These are phyloP conservation scores for Actenoides hombroni DNA, from an alignment of 2,113 vertebrate genomes.

Conservation along the genomic window DNA sequence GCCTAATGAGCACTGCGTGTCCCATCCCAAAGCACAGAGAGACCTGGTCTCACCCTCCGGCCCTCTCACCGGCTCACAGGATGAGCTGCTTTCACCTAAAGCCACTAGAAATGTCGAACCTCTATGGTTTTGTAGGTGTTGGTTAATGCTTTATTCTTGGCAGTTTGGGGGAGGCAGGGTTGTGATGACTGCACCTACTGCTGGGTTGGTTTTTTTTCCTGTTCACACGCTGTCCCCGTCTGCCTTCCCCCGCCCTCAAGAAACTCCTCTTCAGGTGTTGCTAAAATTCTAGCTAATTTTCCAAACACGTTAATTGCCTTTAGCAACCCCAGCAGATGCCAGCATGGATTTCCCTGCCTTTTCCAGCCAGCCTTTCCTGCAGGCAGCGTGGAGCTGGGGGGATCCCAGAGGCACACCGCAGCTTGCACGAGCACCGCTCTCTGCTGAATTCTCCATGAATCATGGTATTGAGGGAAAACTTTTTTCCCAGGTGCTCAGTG, in stretches of 20 bases:
- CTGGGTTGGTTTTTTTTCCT: neutral
- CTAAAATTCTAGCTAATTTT: neutral
- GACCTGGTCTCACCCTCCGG: neutral
- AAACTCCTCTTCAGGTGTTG: neutral
- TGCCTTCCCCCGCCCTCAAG: neutral
- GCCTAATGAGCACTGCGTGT: accelerated
- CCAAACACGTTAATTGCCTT: neutral
- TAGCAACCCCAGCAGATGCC: neutral
- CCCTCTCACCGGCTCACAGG: neutral
- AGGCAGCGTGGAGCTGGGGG: neutral
- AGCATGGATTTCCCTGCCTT: neutral
- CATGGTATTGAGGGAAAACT: neutral
- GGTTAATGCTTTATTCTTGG: neutral
- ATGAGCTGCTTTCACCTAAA: neutral
- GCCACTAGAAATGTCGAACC: neutral
- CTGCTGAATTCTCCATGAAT: neutral
- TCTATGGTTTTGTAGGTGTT: neutral
- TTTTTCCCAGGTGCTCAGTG: neutral
- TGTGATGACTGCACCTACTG: neutral
- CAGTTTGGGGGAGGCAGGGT: neutral
- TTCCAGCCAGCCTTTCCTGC: neutral
- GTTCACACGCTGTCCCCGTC: neutral
- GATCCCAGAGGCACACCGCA: neutral
- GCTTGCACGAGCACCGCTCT: neutral
- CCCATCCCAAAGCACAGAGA: accelerated